Evolutionary conservation across 1,140 invertebrate species (phyloP).

Genomic region (Chlorops oryzae): DNA sequence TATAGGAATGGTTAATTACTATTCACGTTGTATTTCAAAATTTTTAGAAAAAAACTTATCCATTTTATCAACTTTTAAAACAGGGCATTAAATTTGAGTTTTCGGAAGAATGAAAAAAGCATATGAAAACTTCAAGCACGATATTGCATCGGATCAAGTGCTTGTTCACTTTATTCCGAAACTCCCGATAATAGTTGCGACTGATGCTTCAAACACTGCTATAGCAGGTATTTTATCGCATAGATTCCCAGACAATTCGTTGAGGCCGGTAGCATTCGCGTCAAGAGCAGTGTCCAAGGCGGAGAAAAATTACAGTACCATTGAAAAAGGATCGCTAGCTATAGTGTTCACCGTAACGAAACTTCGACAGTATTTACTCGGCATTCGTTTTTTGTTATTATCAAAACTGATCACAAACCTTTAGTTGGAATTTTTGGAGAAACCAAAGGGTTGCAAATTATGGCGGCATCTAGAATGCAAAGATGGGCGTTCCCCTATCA

Average conservation of each 20-base stretch:
- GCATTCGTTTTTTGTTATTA: constrained; percentile 18
- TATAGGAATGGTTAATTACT: neutral
- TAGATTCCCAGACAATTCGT: neutral
- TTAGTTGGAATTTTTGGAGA: constrained; percentile 36
- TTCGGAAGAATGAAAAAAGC: too few relatives aligned
- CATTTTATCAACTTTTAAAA: too few relatives aligned
- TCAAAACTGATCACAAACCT: constrained; percentile 49
- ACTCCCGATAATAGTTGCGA: constrained; percentile 12
- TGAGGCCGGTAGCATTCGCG: constrained; percentile 13
- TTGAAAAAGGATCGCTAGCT: constrained; percentile 24
- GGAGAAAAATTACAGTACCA: constrained; percentile 21
- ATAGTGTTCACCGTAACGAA: constrained; percentile 5
- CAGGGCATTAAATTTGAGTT: too few relatives aligned
- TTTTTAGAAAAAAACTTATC: constrained; percentile 1
- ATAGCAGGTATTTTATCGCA: constrained; percentile 15
- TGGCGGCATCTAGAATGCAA: constrained; percentile 31
- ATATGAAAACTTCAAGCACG: too few relatives aligned
- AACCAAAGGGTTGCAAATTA: constrained; percentile 23
- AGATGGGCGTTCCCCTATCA: constrained; percentile 23
- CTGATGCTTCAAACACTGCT: constrained; percentile 15
- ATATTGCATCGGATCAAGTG: too few relatives aligned
- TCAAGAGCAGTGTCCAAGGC: constrained; percentile 16
- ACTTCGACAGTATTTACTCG: constrained; percentile 3
- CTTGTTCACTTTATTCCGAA: constrained; percentile 16
- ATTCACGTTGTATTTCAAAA: constrained; percentile 4